A percentile compares a stretch with the other conserved stretches of the same genome.
These are phyloP conservation scores for Glareola pratincola DNA, from an alignment of 2,113 vertebrate species.

Conservation along the genomic window DNA sequence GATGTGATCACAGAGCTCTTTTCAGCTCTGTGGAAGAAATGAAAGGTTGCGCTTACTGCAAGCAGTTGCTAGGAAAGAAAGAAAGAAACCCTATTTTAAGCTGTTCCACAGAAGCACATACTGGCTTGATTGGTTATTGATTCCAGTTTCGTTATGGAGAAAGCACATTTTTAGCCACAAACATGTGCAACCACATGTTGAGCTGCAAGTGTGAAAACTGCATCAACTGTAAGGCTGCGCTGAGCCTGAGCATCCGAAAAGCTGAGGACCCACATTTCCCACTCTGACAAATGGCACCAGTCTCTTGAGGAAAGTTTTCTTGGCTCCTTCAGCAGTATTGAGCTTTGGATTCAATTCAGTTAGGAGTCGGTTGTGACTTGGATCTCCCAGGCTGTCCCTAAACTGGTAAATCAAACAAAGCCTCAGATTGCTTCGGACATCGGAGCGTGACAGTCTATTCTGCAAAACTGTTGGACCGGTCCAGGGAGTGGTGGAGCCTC, in stretches of 20 bases:
- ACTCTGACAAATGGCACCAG: background rate
- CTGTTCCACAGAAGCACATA: conserved; percentile 46
- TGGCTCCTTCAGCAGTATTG: background rate
- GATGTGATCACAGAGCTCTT: conserved; percentile 45
- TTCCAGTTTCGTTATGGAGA: conserved; percentile 57
- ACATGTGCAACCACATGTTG: conserved; percentile 3
- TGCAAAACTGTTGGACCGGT: background rate
- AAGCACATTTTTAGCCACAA: conserved; percentile 24
- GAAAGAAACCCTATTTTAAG: conserved; percentile 56
- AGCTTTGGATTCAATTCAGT: conserved; percentile 22
- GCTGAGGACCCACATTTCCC: background rate
- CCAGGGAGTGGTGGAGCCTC: background rate
- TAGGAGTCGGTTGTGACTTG: conserved; percentile 10
- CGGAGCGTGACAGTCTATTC: conserved; percentile 17
- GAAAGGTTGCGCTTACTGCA: background rate
- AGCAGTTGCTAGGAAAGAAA: conserved; percentile 58
- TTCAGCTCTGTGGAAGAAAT: conserved; percentile 57
- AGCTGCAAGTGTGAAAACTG: background rate
- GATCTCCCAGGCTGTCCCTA: background rate
- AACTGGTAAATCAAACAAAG: conserved; percentile 28
- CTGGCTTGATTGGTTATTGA: conserved; percentile 64
- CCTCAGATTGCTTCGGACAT: background rate
- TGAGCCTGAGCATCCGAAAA: background rate
- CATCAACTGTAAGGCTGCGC: background rate
- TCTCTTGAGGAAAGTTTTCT: conserved; percentile 26